Evolutionary conservation across 2,888 invertebrate species (phyloP).

Genomic region (Agrilus mali): DNA sequence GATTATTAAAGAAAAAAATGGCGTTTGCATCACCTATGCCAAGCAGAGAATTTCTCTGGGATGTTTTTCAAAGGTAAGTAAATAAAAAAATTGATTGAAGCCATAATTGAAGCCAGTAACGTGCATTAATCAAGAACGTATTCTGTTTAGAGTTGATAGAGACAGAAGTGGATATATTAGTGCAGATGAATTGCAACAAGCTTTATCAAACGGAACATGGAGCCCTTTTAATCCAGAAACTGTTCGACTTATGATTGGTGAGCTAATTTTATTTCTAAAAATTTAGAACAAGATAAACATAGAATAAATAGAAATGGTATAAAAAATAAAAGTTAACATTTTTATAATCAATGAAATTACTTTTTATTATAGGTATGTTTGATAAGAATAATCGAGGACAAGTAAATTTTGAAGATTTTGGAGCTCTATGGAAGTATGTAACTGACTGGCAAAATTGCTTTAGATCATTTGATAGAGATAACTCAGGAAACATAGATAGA

Average conservation of each 20-base stretch:
- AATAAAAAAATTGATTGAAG: not conserved
- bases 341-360: not conserved
- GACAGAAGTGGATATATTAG: conserved; percentile 82
- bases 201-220: conserved; percentile 95
- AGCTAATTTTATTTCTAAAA: conserved; percentile 13
- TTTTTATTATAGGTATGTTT: conserved; percentile 66
- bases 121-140: not conserved
- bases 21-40: conserved; percentile 42
- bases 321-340: no score
- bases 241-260: conserved; percentile 90
- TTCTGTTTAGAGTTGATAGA: conserved; percentile 53
- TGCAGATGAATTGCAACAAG: conserved; percentile 77
- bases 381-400: conserved; percentile 81
- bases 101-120: no score
- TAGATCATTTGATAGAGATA: conserved; percentile 84
- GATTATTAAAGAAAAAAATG: conserved; percentile 2
- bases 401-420: conserved; percentile 91
- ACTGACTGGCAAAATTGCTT: conserved; percentile 98
- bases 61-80: conserved; percentile 62
- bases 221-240: conserved; percentile 97
- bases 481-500: conserved; percentile 84
- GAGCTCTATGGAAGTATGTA: conserved; percentile 94
- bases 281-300: no score
- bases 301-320: no score
- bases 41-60: conserved; percentile 64